Evolutionary conservation across 2,113 vertebrate genomes (phyloP).

Genomic region (Crypturellus undulatus): DNA sequence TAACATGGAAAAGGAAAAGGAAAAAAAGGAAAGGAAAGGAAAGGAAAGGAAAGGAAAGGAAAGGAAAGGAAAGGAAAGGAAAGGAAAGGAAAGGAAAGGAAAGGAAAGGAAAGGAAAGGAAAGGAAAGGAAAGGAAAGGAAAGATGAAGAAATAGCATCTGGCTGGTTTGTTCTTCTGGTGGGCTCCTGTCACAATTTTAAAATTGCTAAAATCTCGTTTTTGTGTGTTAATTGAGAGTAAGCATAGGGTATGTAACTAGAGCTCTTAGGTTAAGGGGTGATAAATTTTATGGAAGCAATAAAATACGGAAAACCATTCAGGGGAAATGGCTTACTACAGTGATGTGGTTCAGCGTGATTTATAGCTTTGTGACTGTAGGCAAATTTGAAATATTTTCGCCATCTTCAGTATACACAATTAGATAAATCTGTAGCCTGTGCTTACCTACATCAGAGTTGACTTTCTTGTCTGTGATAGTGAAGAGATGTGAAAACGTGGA

Average conservation of each 20-base stretch:
- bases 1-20: neutral
- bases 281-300: slow-evolving; percentile 49
- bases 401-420: slow-evolving; percentile 22
- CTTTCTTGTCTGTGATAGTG: neutral
- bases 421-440: slow-evolving; percentile 28
- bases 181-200: neutral
- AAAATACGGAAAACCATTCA: slow-evolving; percentile 35
- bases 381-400: slow-evolving; percentile 52
- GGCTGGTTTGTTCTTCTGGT: neutral
- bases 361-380: slow-evolving; percentile 56
- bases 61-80: too few relatives aligned
- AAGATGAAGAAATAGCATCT: neutral
- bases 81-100: too few relatives aligned
- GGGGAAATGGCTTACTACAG: slow-evolving; percentile 18
- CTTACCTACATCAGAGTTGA: slow-evolving; percentile 18
- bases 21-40: too few relatives aligned
- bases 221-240: slow-evolving; percentile 19
- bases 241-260: neutral
- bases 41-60: too few relatives aligned
- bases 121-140: too few relatives aligned
- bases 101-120: too few relatives aligned
- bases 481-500: slow-evolving; percentile 21
- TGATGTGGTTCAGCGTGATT: slow-evolving; percentile 30
- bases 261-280: slow-evolving; percentile 30
- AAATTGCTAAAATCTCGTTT: neutral